phyloP scores from a whole-genome alignment of 2,888 invertebrate genomes.

The Dioctria linearis region DNA sequence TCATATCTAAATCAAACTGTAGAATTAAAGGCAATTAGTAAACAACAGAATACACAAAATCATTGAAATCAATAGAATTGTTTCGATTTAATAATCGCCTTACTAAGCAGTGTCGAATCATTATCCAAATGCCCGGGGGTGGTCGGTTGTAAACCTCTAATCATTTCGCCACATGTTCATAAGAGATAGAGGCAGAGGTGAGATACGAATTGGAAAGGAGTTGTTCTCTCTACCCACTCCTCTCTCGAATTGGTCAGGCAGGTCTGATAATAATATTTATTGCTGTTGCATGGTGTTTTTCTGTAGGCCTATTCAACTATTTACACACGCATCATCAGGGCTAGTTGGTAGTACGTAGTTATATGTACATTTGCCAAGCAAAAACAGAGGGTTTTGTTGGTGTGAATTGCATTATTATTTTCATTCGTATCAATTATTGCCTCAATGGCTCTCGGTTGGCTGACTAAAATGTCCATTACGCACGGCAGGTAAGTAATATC shows the following conservation, averaged over 20 bases:
- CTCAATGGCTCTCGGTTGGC: slow-evolving; percentile 32
- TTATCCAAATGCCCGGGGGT: no score
- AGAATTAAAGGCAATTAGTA: neutral
- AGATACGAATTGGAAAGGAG: no score
- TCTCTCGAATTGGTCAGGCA: no score
- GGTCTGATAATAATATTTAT: no score
- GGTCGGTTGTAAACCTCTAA: no score
- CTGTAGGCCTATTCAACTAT: slow-evolving; percentile 19
- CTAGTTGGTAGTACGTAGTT: neutral
- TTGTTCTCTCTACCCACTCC: no score
- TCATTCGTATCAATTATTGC: slow-evolving; percentile 38
- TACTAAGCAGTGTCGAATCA: no score
- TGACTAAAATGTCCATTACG: slow-evolving; percentile 26
- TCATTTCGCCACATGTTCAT: no score
- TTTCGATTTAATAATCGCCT: slow-evolving; percentile 42
- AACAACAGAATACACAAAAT: slow-evolving; percentile 26
- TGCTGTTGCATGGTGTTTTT: neutral
- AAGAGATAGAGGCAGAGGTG: no score
- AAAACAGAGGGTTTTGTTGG: slow-evolving; percentile 22
- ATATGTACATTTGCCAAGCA: slow-evolving; percentile 43
- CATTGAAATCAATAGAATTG: slow-evolving; percentile 20
- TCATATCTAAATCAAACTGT: no score
- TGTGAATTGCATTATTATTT: slow-evolving; percentile 33
- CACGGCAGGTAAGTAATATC: neutral
- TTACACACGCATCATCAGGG: slow-evolving; percentile 15